Base-by-base conservation (phyloP, 2,113 vertebrate species). In the Mobula birostris region DNA sequence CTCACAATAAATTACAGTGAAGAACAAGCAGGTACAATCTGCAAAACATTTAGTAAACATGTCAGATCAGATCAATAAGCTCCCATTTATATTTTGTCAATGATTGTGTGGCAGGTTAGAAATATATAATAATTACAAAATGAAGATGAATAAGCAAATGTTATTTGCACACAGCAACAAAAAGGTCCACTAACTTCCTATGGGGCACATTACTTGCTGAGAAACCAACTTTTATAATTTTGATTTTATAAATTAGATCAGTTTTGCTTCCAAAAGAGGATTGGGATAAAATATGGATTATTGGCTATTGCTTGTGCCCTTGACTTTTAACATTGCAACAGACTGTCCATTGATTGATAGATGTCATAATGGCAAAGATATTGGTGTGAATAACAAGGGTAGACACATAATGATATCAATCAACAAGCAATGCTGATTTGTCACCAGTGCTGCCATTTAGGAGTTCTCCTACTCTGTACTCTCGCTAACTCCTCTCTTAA, bases 31-130 rank as follows among this genome's bases (percentile, higher is more conserved):
- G 91, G 94, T 91, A 94, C 95, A 94, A 79, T 95, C 90, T 94
- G 0, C 77, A 95, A 77, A n/a, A n/a, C 94, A 94, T 95, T 96
- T 96, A 95, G 96, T 96, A 95, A 92, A 96, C 95, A 95, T 95
- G 95, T 94, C 88, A 95, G 95, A 93, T 94, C 94, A 94, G 94
- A 92, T 94, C 94, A 94, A 95, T 91, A 94, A 27, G 8, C 94
- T 95, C 94, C 95, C 95, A 96, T 95, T 96, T 95, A 96, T 96
- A 95, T 95, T 76, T 94, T 94, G 29, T 87, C n/a, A 93, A 94
- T 87, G 91, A 58, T 36, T 61, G 94, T 85, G 80, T 95, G 94
- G 90, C 94, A 94, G 94, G 94, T 95, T 95, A 95, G 94, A 80
- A 63, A 15, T 56, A 94, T 68, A 61, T 94, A 93, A 95, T 95